These are phyloP conservation scores for Lycophotia porphyrea DNA, from an alignment of 2,888 invertebrate genomes.

Conservation along the genomic window DNA sequence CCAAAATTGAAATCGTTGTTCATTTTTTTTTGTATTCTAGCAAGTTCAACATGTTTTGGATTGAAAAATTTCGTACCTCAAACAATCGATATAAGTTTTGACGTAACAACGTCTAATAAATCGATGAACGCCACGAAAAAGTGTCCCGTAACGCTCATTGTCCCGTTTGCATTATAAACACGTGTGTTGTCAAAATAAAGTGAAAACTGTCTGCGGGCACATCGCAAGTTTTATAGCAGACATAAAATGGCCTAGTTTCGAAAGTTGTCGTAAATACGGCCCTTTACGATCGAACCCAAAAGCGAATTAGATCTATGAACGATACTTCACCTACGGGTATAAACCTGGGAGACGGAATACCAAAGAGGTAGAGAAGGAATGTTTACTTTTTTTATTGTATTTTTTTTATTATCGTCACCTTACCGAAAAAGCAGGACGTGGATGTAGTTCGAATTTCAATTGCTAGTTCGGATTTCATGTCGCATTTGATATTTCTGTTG, in stretches of 20 bases:
- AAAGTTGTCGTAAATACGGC: constrained; percentile 72
- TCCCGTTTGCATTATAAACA: no score
- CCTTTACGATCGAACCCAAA: constrained; percentile 72
- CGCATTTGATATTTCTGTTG: background rate
- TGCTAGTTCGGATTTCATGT: constrained; percentile 11
- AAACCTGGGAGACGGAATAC: constrained; percentile 26
- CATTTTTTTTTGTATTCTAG: background rate
- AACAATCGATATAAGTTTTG: background rate
- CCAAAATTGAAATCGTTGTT: background rate
- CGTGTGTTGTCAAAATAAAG: constrained; percentile 55
- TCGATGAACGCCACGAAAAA: no score
- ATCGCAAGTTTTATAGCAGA: constrained; percentile 68
- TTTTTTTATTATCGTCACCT: constrained; percentile 3
- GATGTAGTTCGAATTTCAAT: constrained; percentile 28
- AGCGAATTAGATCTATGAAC: constrained; percentile 68
- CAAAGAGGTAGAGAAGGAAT: constrained; percentile 1
- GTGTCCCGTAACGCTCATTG: no score
- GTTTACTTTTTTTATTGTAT: background rate
- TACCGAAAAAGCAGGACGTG: background rate
- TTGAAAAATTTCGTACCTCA: background rate
- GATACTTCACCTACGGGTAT: constrained; percentile 37
- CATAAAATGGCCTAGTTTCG: constrained; percentile 70
- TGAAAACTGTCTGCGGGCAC: constrained; percentile 67
- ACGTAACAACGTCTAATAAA: no score
- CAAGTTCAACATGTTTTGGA: background rate